A percentile compares a stretch with the other conserved stretches of the same genome.
These are phyloP conservation scores for Albula goreensis DNA, from an alignment of 2,113 vertebrate species.

Conservation along the genomic window DNA sequence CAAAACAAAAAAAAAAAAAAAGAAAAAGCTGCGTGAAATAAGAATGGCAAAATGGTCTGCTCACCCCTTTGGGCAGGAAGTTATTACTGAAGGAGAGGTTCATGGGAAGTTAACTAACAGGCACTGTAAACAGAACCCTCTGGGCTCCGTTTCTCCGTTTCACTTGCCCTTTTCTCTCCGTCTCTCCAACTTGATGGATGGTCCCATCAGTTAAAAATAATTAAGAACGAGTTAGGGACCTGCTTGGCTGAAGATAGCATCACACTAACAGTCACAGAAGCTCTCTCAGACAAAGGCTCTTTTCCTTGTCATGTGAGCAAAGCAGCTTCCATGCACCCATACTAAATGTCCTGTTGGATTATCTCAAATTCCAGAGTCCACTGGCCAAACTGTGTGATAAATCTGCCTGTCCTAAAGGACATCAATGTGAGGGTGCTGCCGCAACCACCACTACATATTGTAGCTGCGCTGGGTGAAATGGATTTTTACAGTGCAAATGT, in stretches of 20 bases:
- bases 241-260: not conserved
- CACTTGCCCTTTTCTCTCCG: constrained; percentile 11
- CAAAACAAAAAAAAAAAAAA: not conserved
- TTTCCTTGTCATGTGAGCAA: not conserved
- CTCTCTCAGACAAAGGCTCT: not conserved
- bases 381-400: not conserved
- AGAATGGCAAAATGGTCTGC: not conserved
- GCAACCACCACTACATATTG: not conserved
- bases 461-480: not conserved
- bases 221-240: constrained; percentile 15
- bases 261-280: not conserved
- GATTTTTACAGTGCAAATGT: not conserved
- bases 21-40: not conserved
- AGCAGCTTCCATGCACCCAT: not conserved
- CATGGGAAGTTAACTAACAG: constrained; percentile 13
- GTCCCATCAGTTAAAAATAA: constrained; percentile 29
- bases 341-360: not conserved
- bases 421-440: not conserved
- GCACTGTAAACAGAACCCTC: constrained; percentile 17
- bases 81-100: constrained; percentile 2
- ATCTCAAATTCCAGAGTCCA: not conserved
- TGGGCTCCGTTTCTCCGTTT: not conserved
- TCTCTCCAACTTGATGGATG: constrained; percentile 21
- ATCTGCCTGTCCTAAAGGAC: not conserved
- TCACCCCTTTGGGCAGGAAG: constrained; percentile 1